phyloP scores from a whole-genome alignment of 2,888 invertebrate genomes.

The Itoplectis maculator region DNA sequence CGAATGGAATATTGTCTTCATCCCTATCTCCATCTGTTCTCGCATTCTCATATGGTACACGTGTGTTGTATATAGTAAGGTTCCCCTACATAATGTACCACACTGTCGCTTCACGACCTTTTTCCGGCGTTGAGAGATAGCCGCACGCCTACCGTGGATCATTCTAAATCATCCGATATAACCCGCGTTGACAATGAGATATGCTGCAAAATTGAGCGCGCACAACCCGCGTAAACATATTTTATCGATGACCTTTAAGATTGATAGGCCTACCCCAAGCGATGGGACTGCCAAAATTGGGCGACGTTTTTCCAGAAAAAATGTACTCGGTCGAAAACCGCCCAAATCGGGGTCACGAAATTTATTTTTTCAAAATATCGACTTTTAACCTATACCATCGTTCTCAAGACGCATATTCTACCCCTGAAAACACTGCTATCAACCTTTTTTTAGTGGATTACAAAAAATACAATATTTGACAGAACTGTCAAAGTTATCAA shows the following conservation, averaged over 20 bases:
- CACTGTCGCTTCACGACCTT: constrained; percentile 16
- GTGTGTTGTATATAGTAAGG: background rate
- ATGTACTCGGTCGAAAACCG: background rate
- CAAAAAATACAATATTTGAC: too few relatives aligned
- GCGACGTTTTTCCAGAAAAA: background rate
- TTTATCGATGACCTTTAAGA: constrained; percentile 46
- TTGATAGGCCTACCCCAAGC: constrained; percentile 17
- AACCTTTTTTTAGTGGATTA: too few relatives aligned
- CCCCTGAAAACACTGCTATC: too few relatives aligned
- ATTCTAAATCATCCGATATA: constrained; percentile 20
- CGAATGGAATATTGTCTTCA: constrained; percentile 32
- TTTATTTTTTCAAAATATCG: background rate
- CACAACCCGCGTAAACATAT: constrained; percentile 27
- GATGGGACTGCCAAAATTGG: constrained; percentile 19
- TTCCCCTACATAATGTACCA: background rate
- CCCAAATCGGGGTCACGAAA: too few relatives aligned
- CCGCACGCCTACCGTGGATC: constrained; percentile 26
- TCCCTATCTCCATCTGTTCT: constrained; percentile 8
- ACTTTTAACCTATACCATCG: too few relatives aligned
- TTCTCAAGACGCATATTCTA: too few relatives aligned
- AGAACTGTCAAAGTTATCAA: too few relatives aligned
- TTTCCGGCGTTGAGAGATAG: constrained; percentile 44
- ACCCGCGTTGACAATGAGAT: constrained; percentile 25
- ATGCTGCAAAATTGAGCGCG: constrained; percentile 45
- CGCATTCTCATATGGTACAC: constrained; percentile 7